Base-by-base conservation (phyloP, 2,113 vertebrate species). In the Paradoxurus hermaphroditus region DNA sequence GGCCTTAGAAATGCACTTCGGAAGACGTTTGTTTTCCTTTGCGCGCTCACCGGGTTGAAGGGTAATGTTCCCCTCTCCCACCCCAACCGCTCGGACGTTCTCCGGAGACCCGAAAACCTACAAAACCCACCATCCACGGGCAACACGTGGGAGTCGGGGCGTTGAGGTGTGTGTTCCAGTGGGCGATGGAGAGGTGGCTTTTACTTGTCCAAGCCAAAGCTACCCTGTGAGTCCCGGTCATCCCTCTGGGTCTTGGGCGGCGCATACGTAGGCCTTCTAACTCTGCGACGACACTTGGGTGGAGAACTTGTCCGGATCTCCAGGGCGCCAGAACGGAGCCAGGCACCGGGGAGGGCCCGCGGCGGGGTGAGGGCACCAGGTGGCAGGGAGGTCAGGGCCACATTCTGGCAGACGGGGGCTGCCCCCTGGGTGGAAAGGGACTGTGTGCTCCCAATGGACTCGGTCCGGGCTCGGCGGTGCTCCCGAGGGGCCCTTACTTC, bases 381-480 rank as follows among this genome's bases (percentile, higher is more conserved):
- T 23, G 65, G 51, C 56, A 27, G 56, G 70, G 68, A 86, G 62
- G 44, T 7, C 1, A 4, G 27, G 67, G 21, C 9, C 25, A 23
- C 1, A 3, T 10, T n/a, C 23, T 67, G 13, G 36, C 0, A 7
- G 16, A 12, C 4, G 3, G 59, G n/a, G 29, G 86, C 44, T 90
- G 29, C 44, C 29, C 29, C 41, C n/a, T 51, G 2, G 13, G 5
- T 25, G 70, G 41, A 23, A 44, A 18, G 21, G 31, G 8, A 5
- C 21, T 8, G 1, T 13, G 41, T 41, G 36, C 4, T 0, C n/a
- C 36, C 5, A 4, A 44, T 15, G 73, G 46, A 29, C 34, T 2
- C 7, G 0, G 0, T 31, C 46, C n/a, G n/a, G 27, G 67, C 36
- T 5, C 0, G 3, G 4, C 0, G 1, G 1, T 1, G 13, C 15